Evolutionary conservation across 2,797 vertebrate genomes (phyloP).

Genomic region (Margarornis squamiger): DNA sequence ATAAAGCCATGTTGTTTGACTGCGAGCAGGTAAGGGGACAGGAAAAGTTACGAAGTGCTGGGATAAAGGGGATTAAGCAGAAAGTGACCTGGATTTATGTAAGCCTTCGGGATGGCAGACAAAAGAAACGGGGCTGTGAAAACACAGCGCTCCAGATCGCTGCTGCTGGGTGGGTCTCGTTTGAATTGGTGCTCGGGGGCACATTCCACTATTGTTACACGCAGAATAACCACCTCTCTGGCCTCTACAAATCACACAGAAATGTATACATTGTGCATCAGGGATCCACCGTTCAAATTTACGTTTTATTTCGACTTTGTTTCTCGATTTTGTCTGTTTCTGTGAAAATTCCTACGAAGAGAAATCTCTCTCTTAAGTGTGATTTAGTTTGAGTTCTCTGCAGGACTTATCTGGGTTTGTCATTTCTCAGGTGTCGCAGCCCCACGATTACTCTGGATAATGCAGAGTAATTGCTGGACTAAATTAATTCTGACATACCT

Average conservation of each 20-base stretch:
- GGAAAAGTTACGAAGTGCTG: not conserved
- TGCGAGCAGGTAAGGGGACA: not conserved
- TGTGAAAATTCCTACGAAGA: not conserved
- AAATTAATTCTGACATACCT: not conserved
- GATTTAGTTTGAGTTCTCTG: not conserved
- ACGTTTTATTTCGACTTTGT: not conserved
- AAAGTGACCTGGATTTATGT: not conserved
- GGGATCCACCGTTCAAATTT: not conserved
- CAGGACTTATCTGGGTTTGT: not conserved
- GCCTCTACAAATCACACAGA: not conserved
- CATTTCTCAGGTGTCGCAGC: not conserved
- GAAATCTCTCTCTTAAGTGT: not conserved
- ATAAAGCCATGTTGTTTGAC: not conserved
- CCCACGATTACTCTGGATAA: not conserved
- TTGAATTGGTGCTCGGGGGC: not conserved
- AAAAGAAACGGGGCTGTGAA: not conserved
- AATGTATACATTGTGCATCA: not conserved
- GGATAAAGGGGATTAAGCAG: not conserved
- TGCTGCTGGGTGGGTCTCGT: conserved; percentile 4
- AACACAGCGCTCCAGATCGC: not conserved
- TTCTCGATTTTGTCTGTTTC: not conserved
- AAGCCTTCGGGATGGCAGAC: not conserved
- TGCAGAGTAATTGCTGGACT: not conserved
- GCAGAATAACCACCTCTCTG: not conserved
- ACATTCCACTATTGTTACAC: not conserved